Conservation (phyloP, 2,797 vertebrate species). For the Takifugu ocellatus region DNA sequence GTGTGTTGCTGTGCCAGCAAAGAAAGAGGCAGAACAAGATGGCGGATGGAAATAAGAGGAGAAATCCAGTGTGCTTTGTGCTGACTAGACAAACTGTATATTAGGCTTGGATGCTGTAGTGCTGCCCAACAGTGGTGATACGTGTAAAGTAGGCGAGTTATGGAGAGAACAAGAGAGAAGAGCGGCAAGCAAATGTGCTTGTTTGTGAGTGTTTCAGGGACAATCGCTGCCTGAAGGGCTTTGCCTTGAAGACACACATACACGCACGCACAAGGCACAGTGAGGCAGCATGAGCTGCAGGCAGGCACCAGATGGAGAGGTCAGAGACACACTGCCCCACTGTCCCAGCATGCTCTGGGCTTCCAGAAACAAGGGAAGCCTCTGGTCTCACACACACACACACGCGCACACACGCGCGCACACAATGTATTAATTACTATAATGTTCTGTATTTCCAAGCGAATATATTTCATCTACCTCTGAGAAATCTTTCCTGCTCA, state of each 20-base stretch:
- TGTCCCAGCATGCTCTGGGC: slow-evolving; percentile 71
- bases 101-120: slow-evolving; percentile 33
- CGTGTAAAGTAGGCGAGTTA: slow-evolving; percentile 23
- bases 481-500: slow-evolving; percentile 34
- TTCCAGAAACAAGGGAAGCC: slow-evolving; percentile 73
- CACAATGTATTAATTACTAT: slow-evolving; percentile 57
- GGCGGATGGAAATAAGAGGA: slow-evolving; percentile 61
- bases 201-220: slow-evolving; percentile 67
- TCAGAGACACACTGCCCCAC: slow-evolving; percentile 71
- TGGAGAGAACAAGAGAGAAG: neutral
- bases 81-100: slow-evolving; percentile 51
- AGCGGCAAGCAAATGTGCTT: slow-evolving; percentile 38
- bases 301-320: slow-evolving; percentile 73
- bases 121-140: slow-evolving; percentile 28
- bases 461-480: slow-evolving; percentile 41
- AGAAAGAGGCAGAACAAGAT: slow-evolving; percentile 67
- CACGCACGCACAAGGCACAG: slow-evolving; percentile 23
- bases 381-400: slow-evolving; percentile 53
- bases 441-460: slow-evolving; percentile 46
- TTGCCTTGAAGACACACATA: slow-evolving; percentile 57
- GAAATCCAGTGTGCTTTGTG: slow-evolving; percentile 45
- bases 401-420: slow-evolving; percentile 39
- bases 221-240: slow-evolving; percentile 63
- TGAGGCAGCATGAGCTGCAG: slow-evolving; percentile 50
- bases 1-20: slow-evolving; percentile 56